Conservation (phyloP, 2,113 vertebrate genomes). For the Periophthalmus modestus region DNA sequence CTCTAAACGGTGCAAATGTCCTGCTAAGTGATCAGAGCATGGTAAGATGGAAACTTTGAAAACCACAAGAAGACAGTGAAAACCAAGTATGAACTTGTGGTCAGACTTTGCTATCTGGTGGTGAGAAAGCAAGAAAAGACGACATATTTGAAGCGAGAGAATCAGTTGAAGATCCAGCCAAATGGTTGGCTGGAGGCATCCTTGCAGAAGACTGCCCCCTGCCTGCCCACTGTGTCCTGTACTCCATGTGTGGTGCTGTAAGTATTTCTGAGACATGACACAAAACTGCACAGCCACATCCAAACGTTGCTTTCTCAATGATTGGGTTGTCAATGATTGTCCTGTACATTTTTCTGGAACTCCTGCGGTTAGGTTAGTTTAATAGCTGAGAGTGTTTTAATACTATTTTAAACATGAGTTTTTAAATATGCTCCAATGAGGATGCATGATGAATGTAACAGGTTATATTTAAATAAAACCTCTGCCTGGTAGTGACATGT, state of each 20-base stretch:
- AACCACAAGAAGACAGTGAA: slow-evolving; percentile 48
- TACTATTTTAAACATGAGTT: not conserved
- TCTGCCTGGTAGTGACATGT: slow-evolving; percentile 14
- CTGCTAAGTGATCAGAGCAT: slow-evolving; percentile 77
- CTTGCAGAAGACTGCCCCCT: slow-evolving; percentile 69
- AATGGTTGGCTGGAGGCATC: slow-evolving; percentile 62
- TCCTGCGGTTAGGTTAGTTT: not conserved
- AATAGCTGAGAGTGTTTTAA: not conserved
- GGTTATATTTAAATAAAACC: slow-evolving; percentile 55
- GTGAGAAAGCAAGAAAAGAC: slow-evolving; percentile 50
- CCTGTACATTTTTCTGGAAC: not conserved
- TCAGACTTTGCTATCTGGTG: slow-evolving; percentile 65
- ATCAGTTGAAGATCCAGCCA: slow-evolving; percentile 71
- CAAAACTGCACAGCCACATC: slow-evolving; percentile 44
- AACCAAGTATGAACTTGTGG: slow-evolving; percentile 56
- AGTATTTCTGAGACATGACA: slow-evolving; percentile 66
- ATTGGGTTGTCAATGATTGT: not conserved
- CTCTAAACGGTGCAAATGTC: slow-evolving; percentile 86
- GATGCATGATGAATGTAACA: slow-evolving; percentile 12
- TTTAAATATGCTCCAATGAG: slow-evolving; percentile 17
- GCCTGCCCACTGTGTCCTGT: slow-evolving; percentile 72
- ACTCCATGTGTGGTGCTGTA: slow-evolving; percentile 74
- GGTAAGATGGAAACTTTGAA: slow-evolving; percentile 69
- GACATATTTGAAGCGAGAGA: slow-evolving; percentile 55
- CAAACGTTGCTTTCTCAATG: slow-evolving; percentile 14